Conservation (phyloP, 2,888 invertebrate genomes). For the Agrotis puta region DNA sequence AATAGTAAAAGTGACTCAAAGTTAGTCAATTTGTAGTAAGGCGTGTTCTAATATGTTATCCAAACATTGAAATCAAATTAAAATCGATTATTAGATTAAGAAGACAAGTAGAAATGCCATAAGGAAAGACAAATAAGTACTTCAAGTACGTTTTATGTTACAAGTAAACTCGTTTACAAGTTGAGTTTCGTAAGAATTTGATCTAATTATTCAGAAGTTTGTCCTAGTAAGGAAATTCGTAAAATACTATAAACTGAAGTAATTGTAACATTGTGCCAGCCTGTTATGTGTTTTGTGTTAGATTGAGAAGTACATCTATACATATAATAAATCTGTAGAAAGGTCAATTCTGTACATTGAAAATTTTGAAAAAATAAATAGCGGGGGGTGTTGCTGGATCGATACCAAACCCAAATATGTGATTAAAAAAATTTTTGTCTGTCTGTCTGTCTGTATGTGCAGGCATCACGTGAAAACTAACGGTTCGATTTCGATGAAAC, state of each 20-base stretch:
- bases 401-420: too few species aligned
- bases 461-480: too few species aligned
- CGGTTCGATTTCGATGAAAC: too few species aligned
- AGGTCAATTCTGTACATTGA: too few species aligned
- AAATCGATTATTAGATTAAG: conserved; percentile 39
- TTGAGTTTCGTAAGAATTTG: conserved; percentile 30
- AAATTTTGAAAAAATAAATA: too few species aligned
- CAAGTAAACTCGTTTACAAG: neutral
- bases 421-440: too few species aligned
- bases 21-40: conserved; percentile 52
- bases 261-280: neutral
- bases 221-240: neutral
- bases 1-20: conserved; percentile 33
- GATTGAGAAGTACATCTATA: neutral
- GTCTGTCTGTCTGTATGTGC: too few species aligned
- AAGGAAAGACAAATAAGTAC: conserved; percentile 36
- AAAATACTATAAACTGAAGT: neutral
- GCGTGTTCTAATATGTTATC: conserved; percentile 40
- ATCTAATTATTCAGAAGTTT: conserved; percentile 16
- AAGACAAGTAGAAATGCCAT: conserved; percentile 25
- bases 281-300: neutral
- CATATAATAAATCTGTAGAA: too few species aligned
- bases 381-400: too few species aligned
- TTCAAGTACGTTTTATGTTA: conserved; percentile 34
- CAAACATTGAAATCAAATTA: conserved; percentile 60